A percentile compares a stretch with the other conserved stretches of the same genome.
These are phyloP conservation scores for Pteronura brasiliensis DNA, from an alignment of 2,113 vertebrate species.

Conservation along the genomic window DNA sequence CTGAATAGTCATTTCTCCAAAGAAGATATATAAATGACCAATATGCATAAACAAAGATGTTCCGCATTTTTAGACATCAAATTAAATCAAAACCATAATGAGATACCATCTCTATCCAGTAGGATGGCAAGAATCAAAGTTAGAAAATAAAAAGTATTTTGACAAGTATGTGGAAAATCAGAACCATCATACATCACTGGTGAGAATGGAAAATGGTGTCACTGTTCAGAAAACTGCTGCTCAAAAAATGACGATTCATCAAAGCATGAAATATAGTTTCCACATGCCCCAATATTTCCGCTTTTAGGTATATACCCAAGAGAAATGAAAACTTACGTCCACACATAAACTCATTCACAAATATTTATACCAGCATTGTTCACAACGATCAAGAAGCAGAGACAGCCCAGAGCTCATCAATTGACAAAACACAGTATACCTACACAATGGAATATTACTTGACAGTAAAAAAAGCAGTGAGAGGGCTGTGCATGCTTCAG, in stretches of 20 bases:
- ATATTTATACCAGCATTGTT: background rate
- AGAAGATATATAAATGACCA: background rate
- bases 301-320: background rate
- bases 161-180: background rate
- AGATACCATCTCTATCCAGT: background rate
- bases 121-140: background rate
- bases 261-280: no score
- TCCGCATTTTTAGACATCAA: background rate
- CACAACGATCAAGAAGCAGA: background rate
- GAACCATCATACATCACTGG: background rate
- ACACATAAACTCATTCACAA: background rate
- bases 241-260: background rate
- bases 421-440: background rate
- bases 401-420: background rate
- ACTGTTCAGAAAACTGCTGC: background rate
- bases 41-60: background rate
- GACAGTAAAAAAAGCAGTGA: background rate
- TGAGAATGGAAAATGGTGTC: background rate
- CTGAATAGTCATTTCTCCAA: background rate
- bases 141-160: background rate
- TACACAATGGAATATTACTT: background rate
- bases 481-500: fast-evolving
- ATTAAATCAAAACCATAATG: background rate
- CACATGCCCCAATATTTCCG: background rate
- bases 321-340: background rate